Percentiles rank a stretch among this genome's conserved stretches.
Conservation (phyloP, 2,113 vertebrate species). For the Ammodytes dubius region DNA sequence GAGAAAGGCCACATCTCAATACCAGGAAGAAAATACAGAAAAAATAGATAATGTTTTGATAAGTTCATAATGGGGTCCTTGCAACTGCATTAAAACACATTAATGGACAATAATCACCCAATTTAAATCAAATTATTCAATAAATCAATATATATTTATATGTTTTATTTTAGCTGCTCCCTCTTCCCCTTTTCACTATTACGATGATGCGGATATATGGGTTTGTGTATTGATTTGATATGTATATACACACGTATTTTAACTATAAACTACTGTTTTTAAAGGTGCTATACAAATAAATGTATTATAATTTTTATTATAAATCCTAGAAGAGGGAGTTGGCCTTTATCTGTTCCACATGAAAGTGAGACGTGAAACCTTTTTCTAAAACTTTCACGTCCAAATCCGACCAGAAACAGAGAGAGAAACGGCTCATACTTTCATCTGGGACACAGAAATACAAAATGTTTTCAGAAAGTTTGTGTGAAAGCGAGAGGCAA, state of each 20-base stretch:
- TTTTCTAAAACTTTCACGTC: conserved; percentile 62
- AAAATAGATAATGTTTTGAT: background rate
- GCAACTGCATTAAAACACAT: no score
- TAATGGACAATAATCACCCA: no score
- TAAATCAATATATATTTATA: no score
- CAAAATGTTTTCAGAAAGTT: conserved; percentile 7
- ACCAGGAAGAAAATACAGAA: background rate
- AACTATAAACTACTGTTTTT: background rate
- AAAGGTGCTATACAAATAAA: background rate
- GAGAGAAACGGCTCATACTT: conserved; percentile 43
- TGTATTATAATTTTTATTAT: background rate
- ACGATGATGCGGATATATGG: no score
- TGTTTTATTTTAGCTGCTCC: no score
- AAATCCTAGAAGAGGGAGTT: conserved; percentile 11
- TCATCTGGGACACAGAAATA: conserved; percentile 43
- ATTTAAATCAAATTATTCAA: no score
- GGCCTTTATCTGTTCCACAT: background rate
- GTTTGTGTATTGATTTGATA: no score
- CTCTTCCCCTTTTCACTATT: no score
- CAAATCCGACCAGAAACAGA: conserved; percentile 69
- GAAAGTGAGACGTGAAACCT: conserved; percentile 74
- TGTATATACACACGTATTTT: no score
- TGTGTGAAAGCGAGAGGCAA: conserved; percentile 60
- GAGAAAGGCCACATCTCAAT: background rate
- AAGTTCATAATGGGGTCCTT: background rate